Base-by-base conservation (phyloP, 2,888 invertebrate genomes). In the Gastrophysa polygoni region DNA sequence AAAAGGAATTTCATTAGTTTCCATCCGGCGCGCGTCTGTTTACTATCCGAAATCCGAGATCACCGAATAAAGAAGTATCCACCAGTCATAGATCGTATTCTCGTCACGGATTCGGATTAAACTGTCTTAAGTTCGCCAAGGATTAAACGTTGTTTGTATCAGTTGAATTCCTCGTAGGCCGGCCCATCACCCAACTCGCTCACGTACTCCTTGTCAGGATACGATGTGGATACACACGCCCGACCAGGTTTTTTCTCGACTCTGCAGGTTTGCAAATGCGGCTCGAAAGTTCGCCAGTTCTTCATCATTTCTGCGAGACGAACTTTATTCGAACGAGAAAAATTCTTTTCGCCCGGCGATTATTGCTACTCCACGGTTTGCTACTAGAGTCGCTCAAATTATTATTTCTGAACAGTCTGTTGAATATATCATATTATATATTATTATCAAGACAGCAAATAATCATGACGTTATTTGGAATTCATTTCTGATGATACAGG, bases 141-240 rank as follows among this genome's bases (percentile, higher is more conserved):
- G 70, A 70, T 69, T 70, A 70, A 70, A 64, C 50, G 68, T 60
- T 67, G 68, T 68, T 71, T 69, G 68, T 67, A 70, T 68, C 69
- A 61, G 63, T 68, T 68, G 66, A 64, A 68, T 63, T 66, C 57
- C 66, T 64, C 52, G 50, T 58, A 66, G 61, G 67, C 68, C 64
- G 64, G 55, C 20, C 63, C 20, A 66, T 68, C 64, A 58, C 61
- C 66, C 61, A 71, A 68, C 63, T 66, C 71, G 52, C 61, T 70
- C 71, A 71, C 71, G 71, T 71, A 63, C 63, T 63, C 59, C 57
- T 59, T 68, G 67, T 67, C 59, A 38, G 34, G 44, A 44, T 44
- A 11, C 38, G 21, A 54, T 52, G 38, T 52, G 38, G 52, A 34
- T 43, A 54, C 20, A 54, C 44, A 43, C 2, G 11, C 38, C 14